Percentiles rank a stretch among this genome's conserved stretches.
Evolutionary conservation across 2,888 invertebrate genomes (phyloP).

Genomic region (Diadromus collaris): DNA sequence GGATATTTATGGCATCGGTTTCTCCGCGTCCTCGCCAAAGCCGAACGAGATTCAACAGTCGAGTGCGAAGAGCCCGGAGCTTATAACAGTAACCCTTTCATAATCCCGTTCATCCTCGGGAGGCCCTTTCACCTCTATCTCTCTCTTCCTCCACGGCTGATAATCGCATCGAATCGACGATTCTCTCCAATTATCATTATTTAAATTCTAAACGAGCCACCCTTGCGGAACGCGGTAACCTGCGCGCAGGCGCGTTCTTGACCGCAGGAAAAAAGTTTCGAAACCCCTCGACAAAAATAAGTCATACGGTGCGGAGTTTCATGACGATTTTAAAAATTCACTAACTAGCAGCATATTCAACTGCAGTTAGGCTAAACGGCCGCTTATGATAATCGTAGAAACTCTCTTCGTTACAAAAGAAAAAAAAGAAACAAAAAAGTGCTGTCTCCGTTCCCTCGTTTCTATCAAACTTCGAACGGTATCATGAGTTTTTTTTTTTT

Average conservation of each 20-base stretch:
- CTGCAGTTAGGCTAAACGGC: conserved; percentile 24
- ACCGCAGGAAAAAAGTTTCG: neutral
- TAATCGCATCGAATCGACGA: conserved; percentile 45
- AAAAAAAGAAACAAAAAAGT: neutral
- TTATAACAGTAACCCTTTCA: conserved; percentile 21
- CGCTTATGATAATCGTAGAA: neutral
- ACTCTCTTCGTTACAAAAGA: conserved; percentile 1
- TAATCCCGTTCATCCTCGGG: conserved; percentile 19
- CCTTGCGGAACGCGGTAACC: neutral
- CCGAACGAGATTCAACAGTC: conserved; percentile 36
- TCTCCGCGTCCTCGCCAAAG: conserved; percentile 35
- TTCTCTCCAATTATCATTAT: neutral
- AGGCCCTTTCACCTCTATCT: neutral
- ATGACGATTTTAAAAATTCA: conserved; percentile 25
- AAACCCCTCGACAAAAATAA: neutral
- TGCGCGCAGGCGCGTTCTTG: neutral
- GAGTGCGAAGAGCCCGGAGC: neutral
- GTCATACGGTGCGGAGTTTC: neutral
- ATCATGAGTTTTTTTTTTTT: conserved; percentile 1
- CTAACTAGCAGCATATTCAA: conserved; percentile 1
- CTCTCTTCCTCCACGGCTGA: conserved; percentile 1
- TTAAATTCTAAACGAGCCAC: neutral
- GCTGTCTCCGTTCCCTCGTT: neutral
- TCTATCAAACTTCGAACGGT: neutral
- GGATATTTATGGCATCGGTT: conserved; percentile 57